phyloP scores from a whole-genome alignment of 1,140 invertebrate species.

The Diorhabda sublineata region DNA sequence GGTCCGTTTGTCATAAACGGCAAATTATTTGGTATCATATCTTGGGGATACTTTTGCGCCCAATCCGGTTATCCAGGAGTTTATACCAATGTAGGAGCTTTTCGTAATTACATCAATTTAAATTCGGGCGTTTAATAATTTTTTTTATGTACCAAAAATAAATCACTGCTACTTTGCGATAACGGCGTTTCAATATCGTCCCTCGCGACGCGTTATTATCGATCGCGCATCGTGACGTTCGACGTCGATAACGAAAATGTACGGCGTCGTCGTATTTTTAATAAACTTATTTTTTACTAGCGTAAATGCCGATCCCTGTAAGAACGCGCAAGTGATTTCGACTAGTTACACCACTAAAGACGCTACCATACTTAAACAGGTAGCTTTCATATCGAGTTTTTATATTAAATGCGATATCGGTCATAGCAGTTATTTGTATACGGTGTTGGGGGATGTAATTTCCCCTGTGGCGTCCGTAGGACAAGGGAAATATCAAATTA shows the following conservation, averaged over 20 bases:
- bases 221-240: too few species aligned
- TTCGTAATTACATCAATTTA: slow-evolving; percentile 46
- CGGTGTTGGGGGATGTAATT: slow-evolving; percentile 73
- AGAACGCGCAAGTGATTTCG: slow-evolving; percentile 58
- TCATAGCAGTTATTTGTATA: slow-evolving; percentile 70
- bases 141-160: not conserved
- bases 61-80: slow-evolving; percentile 56
- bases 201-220: too few species aligned
- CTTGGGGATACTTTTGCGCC: slow-evolving; percentile 60
- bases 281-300: not conserved
- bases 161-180: too few species aligned
- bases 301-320: slow-evolving; percentile 43
- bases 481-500: slow-evolving; percentile 77
- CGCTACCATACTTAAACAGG: slow-evolving; percentile 78
- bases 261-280: not conserved
- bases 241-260: too few species aligned
- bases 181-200: too few species aligned
- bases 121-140: slow-evolving; percentile 23
- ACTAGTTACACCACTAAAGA: slow-evolving; percentile 81
- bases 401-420: slow-evolving; percentile 60
- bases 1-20: slow-evolving; percentile 52
- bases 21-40: slow-evolving; percentile 55
- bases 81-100: slow-evolving; percentile 55
- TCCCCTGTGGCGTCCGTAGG: slow-evolving; percentile 74
- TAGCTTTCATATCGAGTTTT: slow-evolving; percentile 74